Evolutionary conservation across 1,140 invertebrate genomes (phyloP).

Genomic region (Atopsyche davidsoni): DNA sequence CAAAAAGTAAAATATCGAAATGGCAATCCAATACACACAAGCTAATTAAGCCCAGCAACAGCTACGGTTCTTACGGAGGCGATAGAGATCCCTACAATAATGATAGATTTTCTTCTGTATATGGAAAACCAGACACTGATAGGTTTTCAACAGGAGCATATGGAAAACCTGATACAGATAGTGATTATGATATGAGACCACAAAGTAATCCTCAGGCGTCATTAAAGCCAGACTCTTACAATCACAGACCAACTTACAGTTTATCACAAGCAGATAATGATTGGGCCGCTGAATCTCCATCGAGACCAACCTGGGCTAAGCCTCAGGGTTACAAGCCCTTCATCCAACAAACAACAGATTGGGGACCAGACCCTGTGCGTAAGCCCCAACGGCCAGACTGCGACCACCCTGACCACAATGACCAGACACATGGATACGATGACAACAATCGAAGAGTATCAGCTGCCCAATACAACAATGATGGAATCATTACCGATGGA

Average conservation of each 20-base stretch:
- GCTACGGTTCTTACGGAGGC: constrained; percentile 38
- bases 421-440: neutral
- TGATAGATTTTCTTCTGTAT: constrained; percentile 19
- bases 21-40: constrained; percentile 60
- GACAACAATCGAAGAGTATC: constrained; percentile 27
- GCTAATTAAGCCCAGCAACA: constrained; percentile 40
- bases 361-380: constrained; percentile 38
- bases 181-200: constrained; percentile 33
- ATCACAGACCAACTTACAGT: constrained; percentile 34
- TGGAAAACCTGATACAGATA: constrained; percentile 14
- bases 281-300: constrained; percentile 39
- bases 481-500: constrained; percentile 60
- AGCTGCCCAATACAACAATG: constrained; percentile 36
- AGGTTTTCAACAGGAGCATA: too few species aligned
- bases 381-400: constrained; percentile 41
- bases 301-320: constrained; percentile 42
- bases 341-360: constrained; percentile 34
- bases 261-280: constrained; percentile 41
- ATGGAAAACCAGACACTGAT: too few species aligned
- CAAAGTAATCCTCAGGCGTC: constrained; percentile 33
- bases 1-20: constrained; percentile 70
- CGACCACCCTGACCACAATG: constrained; percentile 33
- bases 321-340: constrained; percentile 27
- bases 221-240: constrained; percentile 29
- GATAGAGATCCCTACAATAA: constrained; percentile 32